Evolutionary conservation across 2,888 invertebrate species (phyloP), one percentile per base, ranked within the genome.

Genomic region (Strigamia crassipes): DNA sequence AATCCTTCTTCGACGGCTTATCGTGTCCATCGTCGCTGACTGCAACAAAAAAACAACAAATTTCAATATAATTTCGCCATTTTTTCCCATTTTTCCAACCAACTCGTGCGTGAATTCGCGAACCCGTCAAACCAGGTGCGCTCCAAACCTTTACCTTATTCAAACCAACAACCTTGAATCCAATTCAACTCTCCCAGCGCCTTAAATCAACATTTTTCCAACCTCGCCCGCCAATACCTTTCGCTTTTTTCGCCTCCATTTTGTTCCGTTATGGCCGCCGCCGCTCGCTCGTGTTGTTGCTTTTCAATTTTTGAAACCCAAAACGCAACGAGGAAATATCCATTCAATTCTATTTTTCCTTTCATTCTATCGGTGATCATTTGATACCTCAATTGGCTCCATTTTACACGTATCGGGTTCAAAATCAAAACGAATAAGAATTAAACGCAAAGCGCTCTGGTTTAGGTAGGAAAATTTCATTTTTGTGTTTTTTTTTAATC

Each of bases 21-120:
- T 84, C 84, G 23, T 84, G 81, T 79, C 66, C 46, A n/a, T 82
- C 83, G 81, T 92, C 95, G 87, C 94, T 95, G 87, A 93, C 95
- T 94, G 85, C 82, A 87, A 87, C 42, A 31, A 56, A 27, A 56
- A 27, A 46, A 46, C 15, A 46, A 46, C 4, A 10, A 46, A 46
- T 12, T n/a, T 46, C 46, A 46, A 46, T 3, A 46, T 3, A 0
- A 46, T 10, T 46, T 15, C 46, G n/a, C 38, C 38, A 46, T n/a
- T 46, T 46, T 46, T n/a, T n/a, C 46, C 46, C 46, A 46, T 13
- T 46, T 13, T 13, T 46, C 12, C 12, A 3, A 15, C 15, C 15
- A 10, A 13, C 8, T 2, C n/a, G 15, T 5, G 46, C 46, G 46
- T 3, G 27, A 27, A 27, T 27, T 3, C 3, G 27, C 27, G 5